Percentiles rank a stretch among this genome's conserved stretches.
Evolutionary conservation across 2,888 invertebrate species (phyloP).

Genomic region (Epiperipatus broadwayi): DNA sequence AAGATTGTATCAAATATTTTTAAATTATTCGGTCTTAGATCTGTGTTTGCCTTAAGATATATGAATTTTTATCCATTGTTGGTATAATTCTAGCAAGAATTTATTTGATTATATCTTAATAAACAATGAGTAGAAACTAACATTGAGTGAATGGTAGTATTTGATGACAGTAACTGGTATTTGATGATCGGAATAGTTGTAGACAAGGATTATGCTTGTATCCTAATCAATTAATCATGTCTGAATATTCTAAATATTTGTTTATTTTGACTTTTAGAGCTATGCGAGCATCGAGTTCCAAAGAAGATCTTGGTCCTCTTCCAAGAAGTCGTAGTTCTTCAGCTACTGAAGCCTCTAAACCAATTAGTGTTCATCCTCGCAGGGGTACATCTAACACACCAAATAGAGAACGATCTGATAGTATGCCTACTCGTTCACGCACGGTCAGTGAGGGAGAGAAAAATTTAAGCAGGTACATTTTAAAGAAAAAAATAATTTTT

Average conservation of each 20-base stretch:
- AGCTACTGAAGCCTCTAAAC: constrained; percentile 48
- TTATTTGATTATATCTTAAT: no score
- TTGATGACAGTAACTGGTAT: constrained; percentile 1
- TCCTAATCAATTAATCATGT: no score
- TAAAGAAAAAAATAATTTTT: constrained; percentile 21
- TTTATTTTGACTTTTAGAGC: constrained; percentile 34
- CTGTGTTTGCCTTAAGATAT: no score
- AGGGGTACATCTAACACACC: constrained; percentile 23
- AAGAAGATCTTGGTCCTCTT: constrained; percentile 44
- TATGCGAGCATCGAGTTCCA: constrained; percentile 32
- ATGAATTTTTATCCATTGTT: no score
- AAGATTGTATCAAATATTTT: no score
- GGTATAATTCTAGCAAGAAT: no score
- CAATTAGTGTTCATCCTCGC: constrained; percentile 38
- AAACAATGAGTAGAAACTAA: no score
- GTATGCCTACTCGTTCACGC: constrained; percentile 53
- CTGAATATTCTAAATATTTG: background rate
- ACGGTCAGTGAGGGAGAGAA: constrained; percentile 46
- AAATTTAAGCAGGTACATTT: constrained; percentile 22
- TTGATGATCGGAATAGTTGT: no score
- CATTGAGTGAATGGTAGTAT: background rate
- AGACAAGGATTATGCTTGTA: no score
- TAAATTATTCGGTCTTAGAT: no score
- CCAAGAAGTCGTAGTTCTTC: constrained; percentile 45
- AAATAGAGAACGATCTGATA: constrained; percentile 53